These are phyloP conservation scores for Chaetogeoica ovagalla DNA, from an alignment of 2,888 invertebrate species.

Conservation along the genomic window DNA sequence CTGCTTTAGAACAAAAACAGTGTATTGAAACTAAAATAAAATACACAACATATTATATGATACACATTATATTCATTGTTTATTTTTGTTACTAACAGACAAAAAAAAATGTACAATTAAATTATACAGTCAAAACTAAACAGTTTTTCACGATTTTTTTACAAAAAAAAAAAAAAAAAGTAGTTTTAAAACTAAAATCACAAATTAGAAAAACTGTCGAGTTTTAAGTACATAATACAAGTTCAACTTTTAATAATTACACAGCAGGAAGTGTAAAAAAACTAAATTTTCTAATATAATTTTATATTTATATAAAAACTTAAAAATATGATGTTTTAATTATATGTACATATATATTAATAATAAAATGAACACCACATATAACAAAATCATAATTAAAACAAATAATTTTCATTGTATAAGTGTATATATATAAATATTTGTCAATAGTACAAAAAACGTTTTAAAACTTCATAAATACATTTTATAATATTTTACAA, in stretches of 20 bases:
- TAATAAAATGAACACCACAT: not conserved
- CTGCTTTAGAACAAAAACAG: slow-evolving; percentile 17
- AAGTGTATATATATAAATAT: not conserved
- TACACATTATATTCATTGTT: not conserved
- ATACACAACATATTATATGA: not conserved
- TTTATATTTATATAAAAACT: not conserved
- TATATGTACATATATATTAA: not conserved
- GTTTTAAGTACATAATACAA: slow-evolving; percentile 20
- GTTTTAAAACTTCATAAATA: too few relatives aligned
- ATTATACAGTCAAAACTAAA: slow-evolving; percentile 29
- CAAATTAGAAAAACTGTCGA: slow-evolving; percentile 12
- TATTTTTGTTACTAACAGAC: not conserved
- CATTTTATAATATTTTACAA: too few relatives aligned
- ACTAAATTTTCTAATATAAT: not conserved
- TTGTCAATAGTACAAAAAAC: too few relatives aligned
- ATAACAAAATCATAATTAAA: not conserved
- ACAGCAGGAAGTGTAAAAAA: not conserved
- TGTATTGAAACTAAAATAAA: slow-evolving; percentile 26
- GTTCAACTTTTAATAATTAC: not conserved
- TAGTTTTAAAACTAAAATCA: not conserved
- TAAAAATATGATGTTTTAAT: not conserved
- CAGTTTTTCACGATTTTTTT: not conserved
- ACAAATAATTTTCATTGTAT: not conserved
- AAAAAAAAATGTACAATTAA: not conserved
- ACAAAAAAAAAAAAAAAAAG: not conserved